phyloP scores from a whole-genome alignment of 2,888 invertebrate species.

The Gibbula magus region DNA sequence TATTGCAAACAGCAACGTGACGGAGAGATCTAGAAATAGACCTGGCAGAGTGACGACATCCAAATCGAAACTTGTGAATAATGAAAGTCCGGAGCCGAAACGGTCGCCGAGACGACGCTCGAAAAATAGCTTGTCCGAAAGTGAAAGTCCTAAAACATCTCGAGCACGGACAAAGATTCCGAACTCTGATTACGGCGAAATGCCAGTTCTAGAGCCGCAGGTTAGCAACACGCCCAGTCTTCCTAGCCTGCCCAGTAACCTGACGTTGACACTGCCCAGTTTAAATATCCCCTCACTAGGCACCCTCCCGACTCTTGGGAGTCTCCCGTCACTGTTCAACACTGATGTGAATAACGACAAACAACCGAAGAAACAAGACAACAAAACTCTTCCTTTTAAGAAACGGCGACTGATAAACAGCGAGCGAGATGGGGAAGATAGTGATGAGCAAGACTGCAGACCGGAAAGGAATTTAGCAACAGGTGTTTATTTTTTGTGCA shows the following conservation, averaged over 20 bases:
- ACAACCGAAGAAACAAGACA: neutral
- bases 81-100: neutral
- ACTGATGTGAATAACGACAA: neutral
- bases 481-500: too few species aligned
- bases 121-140: neutral
- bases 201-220: neutral
- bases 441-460: neutral
- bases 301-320: neutral
- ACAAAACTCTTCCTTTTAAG: conserved; percentile 49
- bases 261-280: neutral
- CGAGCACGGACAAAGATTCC: neutral
- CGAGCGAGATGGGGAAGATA: neutral
- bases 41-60: neutral
- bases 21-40: neutral
- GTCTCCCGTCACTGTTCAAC: neutral
- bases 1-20: neutral
- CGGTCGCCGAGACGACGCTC: neutral
- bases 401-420: conserved; percentile 42
- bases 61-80: neutral
- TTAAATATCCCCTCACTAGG: neutral
- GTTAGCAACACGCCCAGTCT: neutral
- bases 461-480: neutral
- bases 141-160: neutral
- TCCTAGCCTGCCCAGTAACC: neutral
- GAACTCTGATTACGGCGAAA: neutral